Base-by-base conservation (phyloP, 1,140 invertebrate species). In the Eupeodes corollae region DNA sequence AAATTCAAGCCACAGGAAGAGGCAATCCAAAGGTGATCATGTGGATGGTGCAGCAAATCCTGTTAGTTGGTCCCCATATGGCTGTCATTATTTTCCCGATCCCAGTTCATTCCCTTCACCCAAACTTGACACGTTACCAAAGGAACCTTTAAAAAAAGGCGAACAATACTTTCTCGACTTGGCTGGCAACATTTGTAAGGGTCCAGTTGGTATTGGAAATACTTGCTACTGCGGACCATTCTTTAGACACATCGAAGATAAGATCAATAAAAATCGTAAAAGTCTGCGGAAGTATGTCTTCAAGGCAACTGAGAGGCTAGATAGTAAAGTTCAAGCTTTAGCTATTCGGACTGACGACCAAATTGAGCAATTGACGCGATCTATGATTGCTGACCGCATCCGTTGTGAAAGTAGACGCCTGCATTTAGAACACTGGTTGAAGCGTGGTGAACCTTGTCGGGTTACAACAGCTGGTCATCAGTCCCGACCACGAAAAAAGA, bases 111-210 rank as follows among this genome's bases (percentile, higher is more conserved):
- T 94, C 71, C 86, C 91, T 39, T 79, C 85, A 52, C 85, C 89
- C 39, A 84, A 86, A 54, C 64, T 91, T 46, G 84, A 90, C 64
- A 86, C 86, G 10, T 68, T 93, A 48, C 89, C 90, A 34, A 76
- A 83, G 56, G 88, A 91, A 66, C 88, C 89, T 0, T 70, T 95
- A 1, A 79, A 79, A 52, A 82, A 83, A 53, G 92, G 92, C 14
- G 89, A 94, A 66, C 91, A 96, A 61, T 96, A 96, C 68, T 98
- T 86, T 68, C 73, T 94, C 44, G 92, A 97, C 68, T 73, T 98
- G 45, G 91, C 90, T n/a, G 92, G 93, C 3, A 94, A 96, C 62
- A 93, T 98, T 45, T 82, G 88, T 54, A 95, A 96, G 70, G 91
- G 92, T 6, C 91, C 91, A 0, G 80, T 93, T 10, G 90, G 91